Evolutionary conservation across 2,797 vertebrate species (phyloP).

Genomic region (Hypotaenidia philippensis): DNA sequence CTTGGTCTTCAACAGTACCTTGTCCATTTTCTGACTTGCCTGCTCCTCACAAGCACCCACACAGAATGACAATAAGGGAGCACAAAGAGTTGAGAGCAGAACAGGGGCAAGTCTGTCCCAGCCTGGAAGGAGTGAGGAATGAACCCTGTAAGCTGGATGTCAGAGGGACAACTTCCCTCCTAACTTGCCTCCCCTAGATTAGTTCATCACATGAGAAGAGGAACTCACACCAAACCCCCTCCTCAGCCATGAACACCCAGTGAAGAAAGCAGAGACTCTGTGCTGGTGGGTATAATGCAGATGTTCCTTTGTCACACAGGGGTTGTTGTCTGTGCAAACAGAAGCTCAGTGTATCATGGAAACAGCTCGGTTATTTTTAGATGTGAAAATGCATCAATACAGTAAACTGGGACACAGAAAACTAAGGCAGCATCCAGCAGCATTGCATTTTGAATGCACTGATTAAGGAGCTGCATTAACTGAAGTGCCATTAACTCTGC

Average conservation of each 20-base stretch:
- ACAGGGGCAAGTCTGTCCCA: not conserved
- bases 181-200: not conserved
- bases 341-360: not conserved
- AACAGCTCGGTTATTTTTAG: slow-evolving; percentile 26
- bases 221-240: not conserved
- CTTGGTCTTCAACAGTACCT: not conserved
- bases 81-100: not conserved
- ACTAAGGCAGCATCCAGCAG: not conserved
- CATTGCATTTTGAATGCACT: not conserved
- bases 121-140: not conserved
- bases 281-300: not conserved
- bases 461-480: not conserved
- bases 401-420: slow-evolving; percentile 23
- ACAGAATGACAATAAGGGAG: not conserved
- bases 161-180: not conserved
- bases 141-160: not conserved
- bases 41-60: not conserved
- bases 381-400: slow-evolving; percentile 12
- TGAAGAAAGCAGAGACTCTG: not conserved
- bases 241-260: not conserved
- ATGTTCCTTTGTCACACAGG: not conserved
- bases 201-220: not conserved
- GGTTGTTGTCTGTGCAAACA: not conserved
- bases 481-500: not conserved
- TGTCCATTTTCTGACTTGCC: not conserved